Percentiles rank a stretch among this genome's conserved stretches.
These are phyloP conservation scores for Zaprionus lineosus DNA, from an alignment of 2,888 invertebrate genomes.

Conservation along the genomic window DNA sequence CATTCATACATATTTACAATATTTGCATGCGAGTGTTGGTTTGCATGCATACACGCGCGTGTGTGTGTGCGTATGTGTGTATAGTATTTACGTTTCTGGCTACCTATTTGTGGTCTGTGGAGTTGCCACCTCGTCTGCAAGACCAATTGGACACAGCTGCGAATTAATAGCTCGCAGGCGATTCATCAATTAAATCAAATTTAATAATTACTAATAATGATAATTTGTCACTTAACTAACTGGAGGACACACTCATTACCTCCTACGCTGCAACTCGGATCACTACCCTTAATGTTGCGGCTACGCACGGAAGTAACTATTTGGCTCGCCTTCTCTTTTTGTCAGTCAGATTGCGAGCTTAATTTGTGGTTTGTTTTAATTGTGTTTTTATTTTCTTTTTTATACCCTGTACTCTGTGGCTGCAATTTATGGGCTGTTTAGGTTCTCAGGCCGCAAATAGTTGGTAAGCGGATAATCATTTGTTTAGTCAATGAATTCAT, in stretches of 20 bases:
- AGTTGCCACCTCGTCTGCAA: slow-evolving; percentile 42
- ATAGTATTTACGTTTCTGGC: background rate
- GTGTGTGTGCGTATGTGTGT: background rate
- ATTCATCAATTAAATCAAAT: slow-evolving; percentile 68
- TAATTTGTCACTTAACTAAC: slow-evolving; percentile 40
- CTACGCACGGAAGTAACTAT: slow-evolving; percentile 74
- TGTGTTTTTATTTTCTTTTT: slow-evolving; percentile 25
- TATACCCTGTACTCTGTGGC: slow-evolving; percentile 30
- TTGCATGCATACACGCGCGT: slow-evolving; percentile 11
- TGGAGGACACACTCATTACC: slow-evolving; percentile 44
- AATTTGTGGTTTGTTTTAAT: slow-evolving; percentile 60
- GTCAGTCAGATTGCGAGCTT: slow-evolving; percentile 44
- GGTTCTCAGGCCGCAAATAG: no score
- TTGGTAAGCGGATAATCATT: no score
- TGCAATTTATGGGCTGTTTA: no score
- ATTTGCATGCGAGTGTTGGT: slow-evolving; percentile 2
- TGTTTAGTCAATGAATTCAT: no score
- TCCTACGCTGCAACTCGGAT: slow-evolving; percentile 37
- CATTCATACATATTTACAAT: no score
- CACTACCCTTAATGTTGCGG: slow-evolving; percentile 21
- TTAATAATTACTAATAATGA: slow-evolving; percentile 69
- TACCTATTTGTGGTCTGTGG: background rate
- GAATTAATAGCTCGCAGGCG: slow-evolving; percentile 28
- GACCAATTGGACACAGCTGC: slow-evolving; percentile 13
- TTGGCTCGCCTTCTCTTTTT: slow-evolving; percentile 63